Conservation (phyloP, 1,140 invertebrate species). For the Drosophila pallidifrons region DNA sequence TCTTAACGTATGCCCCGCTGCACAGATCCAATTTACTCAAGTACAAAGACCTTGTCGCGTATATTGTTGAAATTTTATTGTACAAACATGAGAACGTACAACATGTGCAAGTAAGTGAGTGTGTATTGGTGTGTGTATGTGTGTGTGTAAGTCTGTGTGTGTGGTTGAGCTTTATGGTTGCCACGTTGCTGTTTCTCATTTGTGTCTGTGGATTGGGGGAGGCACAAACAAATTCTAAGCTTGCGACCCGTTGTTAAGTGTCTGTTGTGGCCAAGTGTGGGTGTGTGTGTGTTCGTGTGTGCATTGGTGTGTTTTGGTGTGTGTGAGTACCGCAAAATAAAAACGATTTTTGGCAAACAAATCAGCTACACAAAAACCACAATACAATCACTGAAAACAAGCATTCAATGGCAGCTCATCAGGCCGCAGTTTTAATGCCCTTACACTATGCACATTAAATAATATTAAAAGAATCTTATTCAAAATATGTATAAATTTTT, state of each 20-base stretch:
- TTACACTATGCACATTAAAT: not conserved
- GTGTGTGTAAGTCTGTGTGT: conserved; percentile 31
- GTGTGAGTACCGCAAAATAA: conserved; percentile 72
- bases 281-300: conserved; percentile 32
- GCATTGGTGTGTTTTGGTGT: conserved; percentile 1
- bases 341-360: conserved; percentile 79
- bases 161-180: conserved; percentile 71
- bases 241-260: conserved; percentile 73
- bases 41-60: conserved; percentile 78
- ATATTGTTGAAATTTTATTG: conserved; percentile 82
- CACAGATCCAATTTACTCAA: conserved; percentile 82
- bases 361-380: conserved; percentile 58
- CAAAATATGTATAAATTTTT: no score
- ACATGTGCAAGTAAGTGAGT: conserved; percentile 22
- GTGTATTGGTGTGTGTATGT: conserved; percentile 4
- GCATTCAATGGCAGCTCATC: not conserved
- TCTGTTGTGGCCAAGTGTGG: conserved; percentile 45
- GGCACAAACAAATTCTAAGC: conserved; percentile 59
- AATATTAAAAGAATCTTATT: no score
- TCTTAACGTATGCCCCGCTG: conserved; percentile 42
- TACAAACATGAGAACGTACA: conserved; percentile 71
- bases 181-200: conserved; percentile 76
- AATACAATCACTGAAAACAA: conserved; percentile 32
- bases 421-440: conserved; percentile 20
- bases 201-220: conserved; percentile 8